Evolutionary conservation across 2,113 vertebrate species (phyloP).

Genomic region (Leiothrix lutea): DNA sequence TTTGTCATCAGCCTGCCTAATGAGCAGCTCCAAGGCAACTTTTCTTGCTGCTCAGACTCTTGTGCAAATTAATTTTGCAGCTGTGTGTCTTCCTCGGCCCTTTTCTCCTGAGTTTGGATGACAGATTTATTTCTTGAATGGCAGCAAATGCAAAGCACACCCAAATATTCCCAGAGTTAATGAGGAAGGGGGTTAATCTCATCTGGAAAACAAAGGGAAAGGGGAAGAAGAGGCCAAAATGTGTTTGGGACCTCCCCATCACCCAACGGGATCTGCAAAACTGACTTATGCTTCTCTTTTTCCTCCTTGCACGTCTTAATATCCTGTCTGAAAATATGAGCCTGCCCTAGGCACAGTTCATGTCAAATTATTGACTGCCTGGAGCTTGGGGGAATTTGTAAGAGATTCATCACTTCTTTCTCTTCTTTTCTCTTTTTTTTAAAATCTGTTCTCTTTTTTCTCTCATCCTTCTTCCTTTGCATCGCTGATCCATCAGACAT

Average conservation of each 20-base stretch:
- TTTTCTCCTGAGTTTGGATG: background rate
- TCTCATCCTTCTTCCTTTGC: background rate
- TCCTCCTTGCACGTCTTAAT: background rate
- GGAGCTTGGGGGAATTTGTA: background rate
- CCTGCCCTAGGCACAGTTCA: background rate
- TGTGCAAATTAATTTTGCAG: background rate
- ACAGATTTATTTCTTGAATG: background rate
- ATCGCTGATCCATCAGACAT: background rate
- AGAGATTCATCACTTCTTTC: background rate
- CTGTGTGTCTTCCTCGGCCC: background rate
- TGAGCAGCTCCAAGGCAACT: constrained; percentile 41
- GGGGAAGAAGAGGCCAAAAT: background rate
- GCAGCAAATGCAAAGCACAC: background rate
- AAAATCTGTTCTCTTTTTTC: background rate
- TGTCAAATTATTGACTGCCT: background rate
- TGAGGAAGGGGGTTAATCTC: background rate
- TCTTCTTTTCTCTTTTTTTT: background rate
- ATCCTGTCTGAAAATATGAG: background rate
- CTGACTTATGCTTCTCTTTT: background rate
- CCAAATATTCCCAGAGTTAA: background rate
- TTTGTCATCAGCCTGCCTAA: constrained; percentile 47
- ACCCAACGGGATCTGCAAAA: background rate
- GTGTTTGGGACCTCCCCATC: background rate
- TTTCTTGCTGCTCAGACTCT: background rate
- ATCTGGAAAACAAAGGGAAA: background rate